A percentile compares a stretch with the other conserved stretches of the same genome.
Conservation (phyloP, 2,797 vertebrate genomes). For the Triplophysa bombifrons region DNA sequence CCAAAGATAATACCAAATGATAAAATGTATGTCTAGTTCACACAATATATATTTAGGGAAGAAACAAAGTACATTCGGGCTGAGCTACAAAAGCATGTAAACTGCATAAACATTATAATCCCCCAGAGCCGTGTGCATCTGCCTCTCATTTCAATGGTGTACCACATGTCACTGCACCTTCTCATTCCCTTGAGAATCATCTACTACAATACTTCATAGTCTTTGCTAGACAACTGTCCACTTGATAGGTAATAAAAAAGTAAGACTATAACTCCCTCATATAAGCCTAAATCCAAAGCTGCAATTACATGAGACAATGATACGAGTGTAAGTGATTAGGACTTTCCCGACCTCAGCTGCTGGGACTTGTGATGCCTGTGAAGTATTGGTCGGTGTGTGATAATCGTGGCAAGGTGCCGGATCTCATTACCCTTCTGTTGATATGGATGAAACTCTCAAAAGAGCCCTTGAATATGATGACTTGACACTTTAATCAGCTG, state of each 20-base stretch:
- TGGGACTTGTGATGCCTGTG: constrained; percentile 18
- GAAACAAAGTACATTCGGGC: no score
- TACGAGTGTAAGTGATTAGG: constrained; percentile 31
- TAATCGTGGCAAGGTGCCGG: constrained; percentile 37
- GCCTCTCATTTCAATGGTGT: neutral
- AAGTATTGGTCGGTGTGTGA: constrained; percentile 26
- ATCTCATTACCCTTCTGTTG: constrained; percentile 50
- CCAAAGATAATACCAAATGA: neutral
- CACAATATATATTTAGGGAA: no score
- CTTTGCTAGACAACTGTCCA: neutral
- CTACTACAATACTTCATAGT: constrained; percentile 1
- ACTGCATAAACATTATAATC: neutral
- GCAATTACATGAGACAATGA: constrained; percentile 44
- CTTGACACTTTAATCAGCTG: constrained; percentile 50
- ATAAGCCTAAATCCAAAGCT: constrained; percentile 12
- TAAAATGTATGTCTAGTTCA: neutral
- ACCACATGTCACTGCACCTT: neutral
- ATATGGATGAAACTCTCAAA: constrained; percentile 39
- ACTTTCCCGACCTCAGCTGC: neutral
- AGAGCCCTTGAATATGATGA: constrained; percentile 52
- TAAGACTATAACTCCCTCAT: constrained; percentile 10
- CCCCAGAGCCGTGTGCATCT: neutral
- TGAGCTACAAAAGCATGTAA: neutral
- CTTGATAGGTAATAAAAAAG: constrained; percentile 25
- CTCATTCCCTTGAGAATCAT: constrained; percentile 10